These are phyloP conservation scores for Amphibalanus amphitrite DNA, from an alignment of 1,140 invertebrate genomes.

Conservation along the genomic window DNA sequence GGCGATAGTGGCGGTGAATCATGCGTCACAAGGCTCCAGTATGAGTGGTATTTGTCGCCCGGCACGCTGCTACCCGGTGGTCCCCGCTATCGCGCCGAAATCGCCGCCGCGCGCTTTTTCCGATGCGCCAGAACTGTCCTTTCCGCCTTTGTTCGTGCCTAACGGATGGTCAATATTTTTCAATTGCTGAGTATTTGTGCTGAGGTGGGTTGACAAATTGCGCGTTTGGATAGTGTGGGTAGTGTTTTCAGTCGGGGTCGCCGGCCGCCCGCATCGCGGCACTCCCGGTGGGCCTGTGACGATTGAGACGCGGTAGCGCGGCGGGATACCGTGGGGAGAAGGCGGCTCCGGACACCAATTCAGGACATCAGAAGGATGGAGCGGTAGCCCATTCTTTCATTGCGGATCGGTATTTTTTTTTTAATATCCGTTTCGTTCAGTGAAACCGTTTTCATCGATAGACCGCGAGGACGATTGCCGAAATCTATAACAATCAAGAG, in stretches of 20 bases:
- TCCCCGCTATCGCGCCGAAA: background rate
- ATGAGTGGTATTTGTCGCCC: background rate
- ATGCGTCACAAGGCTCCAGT: background rate
- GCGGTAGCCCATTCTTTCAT: too few species aligned
- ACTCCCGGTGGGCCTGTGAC: background rate
- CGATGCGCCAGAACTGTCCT: background rate
- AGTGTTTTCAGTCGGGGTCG: background rate
- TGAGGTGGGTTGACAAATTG: background rate
- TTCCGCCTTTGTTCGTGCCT: background rate
- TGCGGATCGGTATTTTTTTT: too few species aligned
- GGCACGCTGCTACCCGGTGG: background rate
- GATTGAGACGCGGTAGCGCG: background rate
- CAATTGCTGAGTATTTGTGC: background rate
- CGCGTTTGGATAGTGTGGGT: background rate
- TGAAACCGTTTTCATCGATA: too few species aligned
- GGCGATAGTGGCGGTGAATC: background rate
- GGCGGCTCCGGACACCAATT: too few species aligned
- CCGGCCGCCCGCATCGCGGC: too few species aligned
- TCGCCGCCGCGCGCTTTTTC: background rate
- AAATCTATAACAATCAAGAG: too few species aligned
- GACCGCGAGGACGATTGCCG: too few species aligned
- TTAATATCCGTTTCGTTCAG: too few species aligned
- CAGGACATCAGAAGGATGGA: too few species aligned
- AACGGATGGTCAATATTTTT: constrained; percentile 2
- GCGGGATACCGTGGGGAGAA: too few species aligned